Base-by-base conservation (phyloP, 2,113 vertebrate genomes). In the Nannobrachium achirus region DNA sequence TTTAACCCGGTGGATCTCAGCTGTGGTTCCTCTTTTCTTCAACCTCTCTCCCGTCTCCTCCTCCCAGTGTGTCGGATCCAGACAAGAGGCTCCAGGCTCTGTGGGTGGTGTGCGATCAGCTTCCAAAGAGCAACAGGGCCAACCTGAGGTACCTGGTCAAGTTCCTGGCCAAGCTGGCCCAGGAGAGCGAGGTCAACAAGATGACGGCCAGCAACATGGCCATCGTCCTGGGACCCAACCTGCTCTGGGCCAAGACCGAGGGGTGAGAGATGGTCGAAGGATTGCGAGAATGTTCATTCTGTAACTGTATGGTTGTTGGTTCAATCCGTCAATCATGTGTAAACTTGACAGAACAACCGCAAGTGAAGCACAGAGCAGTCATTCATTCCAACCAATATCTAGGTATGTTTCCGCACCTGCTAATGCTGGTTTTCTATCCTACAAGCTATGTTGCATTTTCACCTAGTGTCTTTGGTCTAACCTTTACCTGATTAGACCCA, bases 111-210 rank as follows among this genome's bases (percentile, higher is more conserved):
- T 99, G 97, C 86, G 95, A 98, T 92, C 92, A 95, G 64, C 88
- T 99, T 86, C 98, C 98, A 86, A 96, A 96, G 89, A 95, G 92
- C 84, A 95, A 96, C 81, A 95, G 94, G 73, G 93, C 92, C 53
- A 99, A 99, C 81, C 94, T 99, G 87, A 96, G 97, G 92, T 99
- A 99, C 92, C 92, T 99, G 85, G 95, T 98, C 69, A 99, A 99
- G 91, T 99, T 99, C 82, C 90, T 99, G 10, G 91, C 96, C 53
- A 99, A 96, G 83, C 94, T 99, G 63, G 95, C 96, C 58, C 97
- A 98, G 86, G 95, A 95, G 82, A 98, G 96, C 0, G 97, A 99
- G 0, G 13, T 92, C 9, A 99, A 99, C 90, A 99, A 99, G 89
- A 99, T 99, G 98, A 99, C 94, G 0, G 95, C 97, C 0, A 99